phyloP scores from a whole-genome alignment of 2,113 vertebrate species.

The Protobothrops flavoviridis region DNA sequence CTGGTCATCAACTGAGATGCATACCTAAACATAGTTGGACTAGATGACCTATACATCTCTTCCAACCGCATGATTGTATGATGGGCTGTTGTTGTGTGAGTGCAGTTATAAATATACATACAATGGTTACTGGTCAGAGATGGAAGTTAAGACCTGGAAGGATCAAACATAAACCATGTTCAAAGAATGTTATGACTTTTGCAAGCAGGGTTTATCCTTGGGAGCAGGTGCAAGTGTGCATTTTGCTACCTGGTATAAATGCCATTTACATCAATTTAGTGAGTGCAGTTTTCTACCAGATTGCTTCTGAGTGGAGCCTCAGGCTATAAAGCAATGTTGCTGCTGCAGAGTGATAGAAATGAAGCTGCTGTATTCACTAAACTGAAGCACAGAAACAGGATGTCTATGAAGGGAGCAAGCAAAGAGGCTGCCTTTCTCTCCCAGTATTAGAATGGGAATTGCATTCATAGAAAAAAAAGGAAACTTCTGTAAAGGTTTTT shows the following conservation, averaged over 20 bases:
- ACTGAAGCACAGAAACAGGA: neutral
- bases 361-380: neutral
- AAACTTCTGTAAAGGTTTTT: neutral
- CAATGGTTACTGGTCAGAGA: neutral
- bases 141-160: neutral
- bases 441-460: neutral
- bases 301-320: neutral
- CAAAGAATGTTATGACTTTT: neutral
- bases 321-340: neutral
- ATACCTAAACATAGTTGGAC: neutral
- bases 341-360: neutral
- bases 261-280: neutral
- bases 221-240: neutral
- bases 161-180: neutral
- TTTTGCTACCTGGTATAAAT: neutral
- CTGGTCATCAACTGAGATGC: neutral
- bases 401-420: neutral
- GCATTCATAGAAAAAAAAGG: neutral
- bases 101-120: neutral
- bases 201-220: neutral
- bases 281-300: neutral
- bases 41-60: neutral
- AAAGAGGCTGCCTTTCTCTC: neutral
- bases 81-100: neutral
- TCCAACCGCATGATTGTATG: neutral